A percentile compares a stretch with the other conserved stretches of the same genome.
Evolutionary conservation across 2,888 invertebrate genomes (phyloP).

Genomic region (Axea sp.): DNA sequence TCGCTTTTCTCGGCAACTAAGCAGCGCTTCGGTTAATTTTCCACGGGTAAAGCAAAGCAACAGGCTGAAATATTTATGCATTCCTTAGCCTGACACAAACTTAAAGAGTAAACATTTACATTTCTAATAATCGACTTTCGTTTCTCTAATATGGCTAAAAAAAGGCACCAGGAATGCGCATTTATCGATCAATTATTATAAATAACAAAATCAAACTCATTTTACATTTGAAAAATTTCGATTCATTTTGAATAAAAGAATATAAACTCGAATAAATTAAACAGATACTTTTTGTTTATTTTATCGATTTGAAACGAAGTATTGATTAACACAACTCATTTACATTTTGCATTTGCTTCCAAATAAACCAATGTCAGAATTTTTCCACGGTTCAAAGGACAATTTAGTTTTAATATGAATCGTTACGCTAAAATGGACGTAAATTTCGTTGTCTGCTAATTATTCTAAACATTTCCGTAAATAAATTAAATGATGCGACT

Average conservation of each 20-base stretch:
- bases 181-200: no score
- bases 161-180: conserved; percentile 1
- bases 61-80: conserved; percentile 38
- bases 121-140: conserved; percentile 43
- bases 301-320: no score
- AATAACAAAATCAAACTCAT: not conserved
- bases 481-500: conserved; percentile 7
- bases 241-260: conserved; percentile 1
- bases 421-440: no score
- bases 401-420: no score
- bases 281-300: no score
- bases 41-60: conserved; percentile 15
- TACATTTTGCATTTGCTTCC: not conserved
- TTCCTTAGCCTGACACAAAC: conserved; percentile 24
- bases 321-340: conserved; percentile 8
- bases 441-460: conserved; percentile 15
- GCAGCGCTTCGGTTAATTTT: conserved; percentile 25
- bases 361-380: no score
- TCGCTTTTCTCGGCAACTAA: conserved; percentile 40
- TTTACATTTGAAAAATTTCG: conserved; percentile 2
- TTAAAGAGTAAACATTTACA: conserved; percentile 30
- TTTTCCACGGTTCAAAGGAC: no score
- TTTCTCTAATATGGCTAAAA: conserved; percentile 7
- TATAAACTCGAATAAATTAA: not conserved
- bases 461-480: conserved; percentile 25